Conservation (phyloP, 2,797 vertebrate species). For the Diplodus puntazzo region DNA sequence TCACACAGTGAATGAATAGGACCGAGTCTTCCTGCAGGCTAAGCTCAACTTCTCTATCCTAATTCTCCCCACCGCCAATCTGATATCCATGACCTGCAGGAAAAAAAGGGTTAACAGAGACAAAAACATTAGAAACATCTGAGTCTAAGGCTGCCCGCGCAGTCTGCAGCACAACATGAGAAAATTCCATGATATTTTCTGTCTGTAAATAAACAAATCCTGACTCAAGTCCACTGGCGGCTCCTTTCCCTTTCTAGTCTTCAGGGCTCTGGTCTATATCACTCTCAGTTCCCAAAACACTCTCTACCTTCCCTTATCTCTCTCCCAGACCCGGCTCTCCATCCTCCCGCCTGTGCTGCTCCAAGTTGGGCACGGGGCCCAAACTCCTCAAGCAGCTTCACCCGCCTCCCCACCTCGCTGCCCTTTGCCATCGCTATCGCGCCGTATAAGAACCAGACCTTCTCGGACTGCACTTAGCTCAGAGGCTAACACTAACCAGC, state of each 20-base stretch:
- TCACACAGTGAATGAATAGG: slow-evolving; percentile 74
- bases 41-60: slow-evolving; percentile 73
- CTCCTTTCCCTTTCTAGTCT: slow-evolving; percentile 74
- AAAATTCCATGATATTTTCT: slow-evolving; percentile 64
- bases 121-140: slow-evolving; percentile 48
- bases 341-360: slow-evolving; percentile 70
- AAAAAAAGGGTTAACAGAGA: slow-evolving; percentile 31
- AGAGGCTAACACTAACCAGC: slow-evolving; percentile 90
- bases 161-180: slow-evolving; percentile 44
- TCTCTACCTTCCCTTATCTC: slow-evolving; percentile 88
- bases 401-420: slow-evolving; percentile 83
- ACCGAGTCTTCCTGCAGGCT: slow-evolving; percentile 75
- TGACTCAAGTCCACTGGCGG: slow-evolving; percentile 62
- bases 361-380: slow-evolving; percentile 76
- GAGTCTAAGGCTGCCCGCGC: slow-evolving; percentile 33
- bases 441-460: slow-evolving; percentile 86
- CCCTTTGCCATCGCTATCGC: slow-evolving; percentile 87
- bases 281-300: slow-evolving; percentile 88
- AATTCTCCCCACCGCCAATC: slow-evolving; percentile 72
- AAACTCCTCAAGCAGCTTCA: slow-evolving; percentile 67
- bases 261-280: slow-evolving; percentile 86
- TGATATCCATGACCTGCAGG: slow-evolving; percentile 65
- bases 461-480: slow-evolving; percentile 87
- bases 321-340: slow-evolving; percentile 80
- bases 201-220: slow-evolving; percentile 76